A percentile compares a stretch with the other conserved stretches of the same genome.
Evolutionary conservation across 2,797 vertebrate genomes (phyloP).

Genomic region (Danio jaintianensis): DNA sequence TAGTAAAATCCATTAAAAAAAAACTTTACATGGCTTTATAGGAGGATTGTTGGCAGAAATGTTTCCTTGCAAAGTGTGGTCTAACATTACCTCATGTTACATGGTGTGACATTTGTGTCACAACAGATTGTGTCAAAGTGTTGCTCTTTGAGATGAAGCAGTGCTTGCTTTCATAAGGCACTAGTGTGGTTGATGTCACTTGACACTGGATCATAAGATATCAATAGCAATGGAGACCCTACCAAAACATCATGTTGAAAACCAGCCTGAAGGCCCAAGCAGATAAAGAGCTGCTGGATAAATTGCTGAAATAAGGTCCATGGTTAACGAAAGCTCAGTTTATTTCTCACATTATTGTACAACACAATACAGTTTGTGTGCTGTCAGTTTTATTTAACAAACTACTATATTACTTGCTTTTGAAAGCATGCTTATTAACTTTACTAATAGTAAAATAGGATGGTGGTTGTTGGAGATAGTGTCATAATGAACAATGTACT

Average conservation of each 20-base stretch:
- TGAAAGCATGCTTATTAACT: too few species aligned
- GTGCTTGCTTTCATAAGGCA: slow-evolving; percentile 32
- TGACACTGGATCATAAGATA: slow-evolving; percentile 40
- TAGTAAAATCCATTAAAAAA: background rate
- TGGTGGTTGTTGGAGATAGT: too few species aligned
- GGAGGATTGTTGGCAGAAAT: slow-evolving; percentile 11
- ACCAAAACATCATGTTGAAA: background rate
- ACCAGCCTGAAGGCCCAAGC: background rate
- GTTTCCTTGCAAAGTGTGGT: background rate
- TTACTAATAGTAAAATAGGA: too few species aligned
- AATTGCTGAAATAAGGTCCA: too few species aligned
- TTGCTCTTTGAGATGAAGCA: slow-evolving; percentile 31
- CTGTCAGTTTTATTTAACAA: too few species aligned
- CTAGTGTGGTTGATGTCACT: slow-evolving; percentile 37
- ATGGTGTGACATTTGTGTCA: slow-evolving; percentile 38
- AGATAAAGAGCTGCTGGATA: background rate
- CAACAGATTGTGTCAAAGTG: slow-evolving; percentile 23
- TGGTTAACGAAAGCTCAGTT: too few species aligned
- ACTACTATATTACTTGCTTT: too few species aligned
- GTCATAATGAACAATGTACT: too few species aligned
- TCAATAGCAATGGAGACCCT: slow-evolving; percentile 17
- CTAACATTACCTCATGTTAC: slow-evolving; percentile 41
- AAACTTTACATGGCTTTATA: background rate
- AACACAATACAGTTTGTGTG: too few species aligned
- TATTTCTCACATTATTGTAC: too few species aligned